These are phyloP conservation scores for Propsilocerus akamusi DNA, from an alignment of 1,140 invertebrate genomes.

Conservation along the genomic window DNA sequence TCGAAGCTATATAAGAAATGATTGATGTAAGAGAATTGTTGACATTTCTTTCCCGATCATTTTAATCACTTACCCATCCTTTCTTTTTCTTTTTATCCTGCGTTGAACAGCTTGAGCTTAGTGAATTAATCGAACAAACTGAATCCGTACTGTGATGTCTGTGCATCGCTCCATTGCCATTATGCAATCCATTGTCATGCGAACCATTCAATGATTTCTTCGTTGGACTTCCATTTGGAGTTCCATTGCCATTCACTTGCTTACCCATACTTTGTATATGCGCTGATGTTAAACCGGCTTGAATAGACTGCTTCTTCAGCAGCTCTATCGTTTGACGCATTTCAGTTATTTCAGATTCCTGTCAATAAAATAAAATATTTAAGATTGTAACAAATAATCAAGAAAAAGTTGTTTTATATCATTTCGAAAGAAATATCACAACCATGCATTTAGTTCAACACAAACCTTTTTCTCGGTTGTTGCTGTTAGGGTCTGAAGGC, in stretches of 20 bases:
- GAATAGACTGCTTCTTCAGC: conserved; percentile 65
- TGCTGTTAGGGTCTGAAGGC: conserved; percentile 70
- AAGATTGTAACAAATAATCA: conserved; percentile 8
- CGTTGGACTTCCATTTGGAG: neutral
- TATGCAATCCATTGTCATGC: neutral
- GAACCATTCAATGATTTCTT: neutral
- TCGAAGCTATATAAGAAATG: conserved; percentile 39
- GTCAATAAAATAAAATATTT: conserved; percentile 13
- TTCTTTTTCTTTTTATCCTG: conserved; percentile 69
- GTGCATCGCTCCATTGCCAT: conserved; percentile 29
- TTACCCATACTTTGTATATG: conserved; percentile 31
- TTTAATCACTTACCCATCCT: conserved; percentile 49
- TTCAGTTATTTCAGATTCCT: conserved; percentile 78
- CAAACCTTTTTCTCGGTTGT: conserved; percentile 79
- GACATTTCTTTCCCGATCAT: conserved; percentile 16
- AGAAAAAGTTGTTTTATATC: neutral
- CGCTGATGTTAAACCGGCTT: conserved; percentile 53
- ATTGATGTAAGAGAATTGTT: conserved; percentile 2
- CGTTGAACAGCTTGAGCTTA: conserved; percentile 32
- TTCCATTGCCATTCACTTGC: neutral
- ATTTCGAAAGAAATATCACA: neutral
- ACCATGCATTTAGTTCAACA: neutral
- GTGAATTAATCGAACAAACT: conserved; percentile 50
- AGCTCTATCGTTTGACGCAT: conserved; percentile 70
- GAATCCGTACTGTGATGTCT: conserved; percentile 82